Base-by-base conservation (phyloP, 2,797 vertebrate genomes). In the Pipistrellus pygmaeus region DNA sequence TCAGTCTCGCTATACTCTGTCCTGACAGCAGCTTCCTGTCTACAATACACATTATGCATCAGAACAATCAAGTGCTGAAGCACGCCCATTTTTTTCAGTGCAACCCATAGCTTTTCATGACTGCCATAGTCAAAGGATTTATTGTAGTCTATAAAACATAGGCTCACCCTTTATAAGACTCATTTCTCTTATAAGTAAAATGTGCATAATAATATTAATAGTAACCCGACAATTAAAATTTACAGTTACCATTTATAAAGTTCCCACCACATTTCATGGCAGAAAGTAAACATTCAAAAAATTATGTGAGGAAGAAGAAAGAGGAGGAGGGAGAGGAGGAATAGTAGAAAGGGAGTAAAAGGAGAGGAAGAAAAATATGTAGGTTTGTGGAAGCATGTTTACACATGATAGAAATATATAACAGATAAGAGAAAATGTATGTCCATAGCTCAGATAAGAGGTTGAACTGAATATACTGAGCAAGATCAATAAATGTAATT, bases 141-240 rank as follows among this genome's bases (percentile, higher is more conserved):
- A 46, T 73, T 46, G 23, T 30, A 46, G 71, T 46, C 41, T 46
- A 35, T 76, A 23, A 53, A 76, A 32, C n/a, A 76, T 23, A 76
- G n/a, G n/a, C 18, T 53, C 20, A 23, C 11, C 20, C 48, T 76
- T 76, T 76, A 53, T 76, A 11, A 77, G 53, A 27, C 20, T 57
- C n/a, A 48, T 38, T 84, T 84, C 14, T 72, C 44, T 78, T 48
- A 55, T 55, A 21, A 75, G 13, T 85, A 85, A 91, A 92, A 75
- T 44, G 14, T 48, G 8, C 15, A 51, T 8, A 57, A 71, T 55
- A 84, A 44, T 69, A 62, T 32, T 23, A 88, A 77, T 25, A 55
- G 23, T 44, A 51, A 89, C 3, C 17, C 27, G 75, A 44, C 3
- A 81, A 68, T 66, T 88, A 72, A 88, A 84, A 53, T 53, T n/a